Evolutionary conservation across 2,888 invertebrate genomes (phyloP), one percentile per base, ranked within the genome.

Genomic region (Bugula neritina): DNA sequence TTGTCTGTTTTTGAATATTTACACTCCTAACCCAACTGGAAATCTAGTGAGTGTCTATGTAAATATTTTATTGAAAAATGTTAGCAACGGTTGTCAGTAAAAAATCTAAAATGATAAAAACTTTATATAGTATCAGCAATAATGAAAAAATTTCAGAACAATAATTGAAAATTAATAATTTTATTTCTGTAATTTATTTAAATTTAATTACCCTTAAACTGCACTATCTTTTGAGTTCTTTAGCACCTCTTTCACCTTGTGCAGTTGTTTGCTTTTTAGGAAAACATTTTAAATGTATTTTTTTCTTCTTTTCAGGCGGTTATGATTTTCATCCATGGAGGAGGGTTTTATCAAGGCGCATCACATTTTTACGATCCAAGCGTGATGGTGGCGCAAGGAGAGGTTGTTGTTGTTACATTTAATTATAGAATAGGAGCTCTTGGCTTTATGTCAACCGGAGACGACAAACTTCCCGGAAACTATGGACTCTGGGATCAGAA

Each of bases 401-500:
- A 77, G 25, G 74, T 77, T 0, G 73, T 78, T n/a, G 75, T 78
- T 3, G 76, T 77, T 0, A 78, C 77, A 1, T 73, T 77, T 1
- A 78, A 79, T 69, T 78, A 79, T 69, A 71, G 79, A 43, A 54
- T 79, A 5, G 75, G 76, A 0, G 72, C 76, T 0, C 73, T 79
- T 21, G 79, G 79, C 27, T 81, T 80, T 73, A 72, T 80, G 55
- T 75, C 76, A 25, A 75, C 78, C 1, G 73, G 74, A 43, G 74
- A 73, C 69, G 54, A 72, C 2, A 73, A 74, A 34, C 72, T 76
- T 13, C 76, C 75, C 3, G 80, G 80, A 21, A 80, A 80, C 72
- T 73, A 73, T 71, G 79, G 78, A 0, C 73, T 79, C 5, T 78
- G 77, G 75, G 79, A 79, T 71, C 78, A 79, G 73, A 73, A 75